These are phyloP conservation scores for Onchidella celtica DNA, from an alignment of 2,888 invertebrate genomes.

Conservation along the genomic window DNA sequence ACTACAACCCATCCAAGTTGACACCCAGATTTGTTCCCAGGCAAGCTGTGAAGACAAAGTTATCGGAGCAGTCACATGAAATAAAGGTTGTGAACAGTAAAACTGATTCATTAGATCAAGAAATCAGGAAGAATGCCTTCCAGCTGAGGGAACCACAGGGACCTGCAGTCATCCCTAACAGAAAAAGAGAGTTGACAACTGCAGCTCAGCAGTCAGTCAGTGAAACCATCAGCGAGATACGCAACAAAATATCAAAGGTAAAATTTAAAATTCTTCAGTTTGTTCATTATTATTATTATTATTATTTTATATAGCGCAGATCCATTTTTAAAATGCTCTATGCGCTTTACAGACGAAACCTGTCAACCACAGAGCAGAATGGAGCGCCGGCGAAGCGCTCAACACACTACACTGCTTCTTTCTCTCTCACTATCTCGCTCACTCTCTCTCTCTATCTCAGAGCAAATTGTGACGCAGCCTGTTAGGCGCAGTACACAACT, in stretches of 20 bases:
- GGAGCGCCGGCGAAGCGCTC: too few species aligned
- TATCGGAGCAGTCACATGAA: background rate
- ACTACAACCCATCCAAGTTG: constrained; percentile 56
- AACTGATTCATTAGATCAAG: constrained; percentile 57
- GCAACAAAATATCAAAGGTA: constrained; percentile 68
- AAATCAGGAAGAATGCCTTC: constrained; percentile 66
- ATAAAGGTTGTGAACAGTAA: background rate
- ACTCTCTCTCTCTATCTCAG: too few species aligned
- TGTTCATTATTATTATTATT: background rate
- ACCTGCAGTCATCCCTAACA: constrained; percentile 51
- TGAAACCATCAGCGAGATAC: constrained; percentile 64
- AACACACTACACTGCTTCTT: too few species aligned
- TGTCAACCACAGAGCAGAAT: too few species aligned
- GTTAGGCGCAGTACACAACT: too few species aligned
- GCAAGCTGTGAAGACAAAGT: constrained; percentile 61
- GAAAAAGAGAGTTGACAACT: constrained; percentile 36
- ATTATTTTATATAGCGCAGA: too few species aligned
- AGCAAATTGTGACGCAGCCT: too few species aligned
- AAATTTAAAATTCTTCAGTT: background rate
- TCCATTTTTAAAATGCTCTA: too few species aligned
- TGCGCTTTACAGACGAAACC: too few species aligned
- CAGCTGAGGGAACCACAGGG: constrained; percentile 66
- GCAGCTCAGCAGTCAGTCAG: constrained; percentile 62
- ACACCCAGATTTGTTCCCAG: constrained; percentile 71
- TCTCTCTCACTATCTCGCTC: too few species aligned